Evolutionary conservation across 2,888 invertebrate species (phyloP), one percentile per base, ranked within the genome.

Genomic region (Drosophila formosana): DNA sequence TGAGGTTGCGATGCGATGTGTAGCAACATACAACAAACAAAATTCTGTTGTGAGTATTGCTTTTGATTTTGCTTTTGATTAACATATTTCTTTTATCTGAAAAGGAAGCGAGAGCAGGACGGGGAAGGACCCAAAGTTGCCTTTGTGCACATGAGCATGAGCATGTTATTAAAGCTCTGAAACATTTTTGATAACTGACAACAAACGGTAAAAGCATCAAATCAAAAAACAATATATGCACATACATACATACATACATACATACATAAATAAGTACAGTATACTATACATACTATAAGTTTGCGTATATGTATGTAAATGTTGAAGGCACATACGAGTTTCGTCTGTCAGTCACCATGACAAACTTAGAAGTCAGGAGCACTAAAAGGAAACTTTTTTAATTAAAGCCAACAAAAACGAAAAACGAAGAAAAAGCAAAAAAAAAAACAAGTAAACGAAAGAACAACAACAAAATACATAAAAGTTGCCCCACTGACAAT

Each of bases 71-170:
- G 61, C 52, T 65, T 70, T 75, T 75, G 80, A 76, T 76, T 70
- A 76, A 76, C 76, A 76, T 76, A 79, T 76, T 75, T 79, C 75
- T 79, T 79, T 76, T 76, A 75, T 76, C 66, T 66, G 70, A 62
- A 34, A 49, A 26, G 45, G 32, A 41, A 46, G 28, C 46, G 41
- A 18, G 47, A 39, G 13, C 39, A 4, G 3, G 34, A 2, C 5
- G 39, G 4, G 39, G 6, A 26, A n/a, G 39, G 6, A 26, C 4
- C 9, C 49, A 13, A 30, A 37, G 37, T 52, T 50, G 46, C 55
- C 57, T 61, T 64, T 64, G 56, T 56, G 13, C 73, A 57, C 55
- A 60, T 56, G 41, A 76, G 66, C 55, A 49, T 53, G 30, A 37
- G 18, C 47, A 28, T 13, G 9, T 51, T 64, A 67, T 74, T 53